Conservation (phyloP, 1,140 invertebrate species). For the Zophobas atratus region DNA sequence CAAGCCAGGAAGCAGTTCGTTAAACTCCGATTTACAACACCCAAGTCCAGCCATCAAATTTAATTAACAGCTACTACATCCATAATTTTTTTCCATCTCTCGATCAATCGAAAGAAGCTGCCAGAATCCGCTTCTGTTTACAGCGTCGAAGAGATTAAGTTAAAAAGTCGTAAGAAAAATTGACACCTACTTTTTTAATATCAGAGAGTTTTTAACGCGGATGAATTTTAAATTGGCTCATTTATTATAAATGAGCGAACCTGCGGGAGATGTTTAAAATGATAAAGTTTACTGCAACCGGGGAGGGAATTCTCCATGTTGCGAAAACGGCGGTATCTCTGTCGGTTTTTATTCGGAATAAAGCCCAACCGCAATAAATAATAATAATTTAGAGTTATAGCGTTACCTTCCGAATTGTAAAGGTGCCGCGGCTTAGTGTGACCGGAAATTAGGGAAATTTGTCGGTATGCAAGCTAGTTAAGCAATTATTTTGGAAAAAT, state of each 20-base stretch:
- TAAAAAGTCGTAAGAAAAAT: slow-evolving; percentile 45
- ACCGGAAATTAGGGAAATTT: not conserved
- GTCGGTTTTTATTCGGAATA: not conserved
- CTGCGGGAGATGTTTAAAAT: slow-evolving; percentile 46
- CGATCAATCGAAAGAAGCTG: too few species aligned
- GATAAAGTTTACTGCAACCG: slow-evolving; percentile 42
- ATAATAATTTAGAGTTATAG: not conserved
- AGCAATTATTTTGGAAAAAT: not conserved
- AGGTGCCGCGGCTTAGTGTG: not conserved
- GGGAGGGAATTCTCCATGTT: not conserved
- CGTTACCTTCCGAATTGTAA: slow-evolving; percentile 1
- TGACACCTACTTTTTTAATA: slow-evolving; percentile 51
- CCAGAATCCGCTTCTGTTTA: not conserved
- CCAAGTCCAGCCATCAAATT: not conserved
- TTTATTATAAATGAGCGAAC: slow-evolving; percentile 42
- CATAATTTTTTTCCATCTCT: not conserved
- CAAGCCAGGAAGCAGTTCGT: not conserved
- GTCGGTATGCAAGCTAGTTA: not conserved
- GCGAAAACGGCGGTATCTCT: too few species aligned
- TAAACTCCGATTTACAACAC: not conserved
- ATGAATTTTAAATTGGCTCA: slow-evolving; percentile 51
- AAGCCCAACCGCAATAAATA: not conserved
- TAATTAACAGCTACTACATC: not conserved
- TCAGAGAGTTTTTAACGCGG: slow-evolving; percentile 47
- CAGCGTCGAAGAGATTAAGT: slow-evolving; percentile 6